Base-by-base conservation (phyloP, 2,113 vertebrate genomes). In the Pollimyrus isidori region DNA sequence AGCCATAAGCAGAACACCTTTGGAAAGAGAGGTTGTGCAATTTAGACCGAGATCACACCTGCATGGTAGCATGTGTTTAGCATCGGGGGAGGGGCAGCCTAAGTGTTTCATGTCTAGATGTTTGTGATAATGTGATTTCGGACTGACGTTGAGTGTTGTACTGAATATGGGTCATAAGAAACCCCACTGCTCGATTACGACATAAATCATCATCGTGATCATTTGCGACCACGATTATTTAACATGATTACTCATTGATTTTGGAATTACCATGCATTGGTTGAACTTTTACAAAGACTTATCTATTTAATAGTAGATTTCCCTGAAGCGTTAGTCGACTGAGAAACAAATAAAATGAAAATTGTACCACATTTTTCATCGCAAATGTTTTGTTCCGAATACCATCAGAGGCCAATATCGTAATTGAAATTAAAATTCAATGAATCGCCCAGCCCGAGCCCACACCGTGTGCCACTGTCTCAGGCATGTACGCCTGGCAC, bases 71-170 rank as follows among this genome's bases (percentile, higher is more conserved):
- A 53, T 19, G 52, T 53, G 15, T 53, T 53, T 17, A 53, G 4
- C 52, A 5, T 5, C 52, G 0, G 13, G 1, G 50, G 50, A 26
- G 49, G 53, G 3, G 13, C 49, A 50, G 84, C 1, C 26, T 52
- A 45, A 4, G 49, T 86, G 49, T 39, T 86, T 35, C 50, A 56
- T 87, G 49, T 46, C 62, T 62, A 30, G 62, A 19, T 52, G 48
- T 86, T 87, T 45, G 86, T 39, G n/a, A 87, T 39, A 13, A 30
- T 4, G 62, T 69, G 62, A 11, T 30, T 26, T 69, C 30, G 53
- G 52, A 30, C 19, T 87, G 53, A 58, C 65, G 87, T 87, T 87
- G 39, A 87, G 53, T 87, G n/a, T 65, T 87, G 87, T 65, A 45
- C 87, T 65, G 13, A 87, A 62, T 87, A 65, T 35, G 30, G 17